These are phyloP conservation scores for Danionella cerebrum DNA, from an alignment of 2,113 vertebrate genomes.

Conservation along the genomic window DNA sequence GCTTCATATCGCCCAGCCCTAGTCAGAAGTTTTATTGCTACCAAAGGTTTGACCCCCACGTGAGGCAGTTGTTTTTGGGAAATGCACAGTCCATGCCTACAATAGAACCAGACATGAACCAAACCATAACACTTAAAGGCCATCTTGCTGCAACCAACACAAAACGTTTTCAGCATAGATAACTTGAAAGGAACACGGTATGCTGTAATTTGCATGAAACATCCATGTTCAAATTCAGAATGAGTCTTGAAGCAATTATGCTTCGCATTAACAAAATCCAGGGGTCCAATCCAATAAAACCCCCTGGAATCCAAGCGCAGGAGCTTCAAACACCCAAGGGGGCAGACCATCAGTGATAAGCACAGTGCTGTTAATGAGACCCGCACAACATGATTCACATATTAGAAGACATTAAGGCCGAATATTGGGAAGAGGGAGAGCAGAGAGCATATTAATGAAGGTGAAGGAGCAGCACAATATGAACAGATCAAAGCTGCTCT, in stretches of 20 bases:
- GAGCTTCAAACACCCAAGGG: neutral
- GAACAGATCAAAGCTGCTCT: conserved; percentile 13
- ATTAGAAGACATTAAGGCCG: conserved; percentile 16
- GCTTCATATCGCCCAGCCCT: too few relatives aligned
- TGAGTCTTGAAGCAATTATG: conserved; percentile 6
- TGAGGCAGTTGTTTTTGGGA: too few relatives aligned
- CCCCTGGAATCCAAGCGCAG: neutral
- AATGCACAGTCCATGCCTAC: too few relatives aligned
- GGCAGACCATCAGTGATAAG: conserved; percentile 7
- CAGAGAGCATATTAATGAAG: conserved; percentile 15
- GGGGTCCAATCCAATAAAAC: conserved; percentile 8
- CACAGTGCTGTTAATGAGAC: conserved; percentile 16
- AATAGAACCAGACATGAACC: too few relatives aligned
- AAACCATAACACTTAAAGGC: too few relatives aligned
- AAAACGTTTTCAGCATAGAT: too few relatives aligned
- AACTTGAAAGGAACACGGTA: neutral
- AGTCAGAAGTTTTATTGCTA: too few relatives aligned
- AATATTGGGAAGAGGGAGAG: conserved; percentile 1
- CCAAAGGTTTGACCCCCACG: too few relatives aligned
- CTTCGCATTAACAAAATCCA: neutral
- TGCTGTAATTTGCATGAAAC: neutral
- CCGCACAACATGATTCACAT: neutral
- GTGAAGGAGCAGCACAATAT: conserved; percentile 7
- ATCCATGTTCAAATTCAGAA: neutral
- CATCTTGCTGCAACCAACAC: too few relatives aligned